Evolutionary conservation across 2,113 vertebrate genomes (phyloP).

Genomic region (Clinocottus analis): DNA sequence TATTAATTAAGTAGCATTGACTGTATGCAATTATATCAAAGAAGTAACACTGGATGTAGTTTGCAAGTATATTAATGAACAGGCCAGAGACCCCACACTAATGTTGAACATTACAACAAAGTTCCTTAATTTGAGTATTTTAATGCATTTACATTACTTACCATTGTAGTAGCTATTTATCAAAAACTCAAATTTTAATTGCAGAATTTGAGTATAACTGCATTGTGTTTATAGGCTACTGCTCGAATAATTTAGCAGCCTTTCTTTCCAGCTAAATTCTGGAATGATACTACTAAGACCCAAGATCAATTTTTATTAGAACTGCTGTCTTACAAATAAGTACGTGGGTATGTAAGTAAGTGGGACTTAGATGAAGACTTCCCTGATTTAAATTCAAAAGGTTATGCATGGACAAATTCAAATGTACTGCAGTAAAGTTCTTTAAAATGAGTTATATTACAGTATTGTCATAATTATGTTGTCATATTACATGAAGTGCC

Average conservation of each 20-base stretch:
- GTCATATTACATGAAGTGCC: not conserved
- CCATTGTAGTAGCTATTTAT: not conserved
- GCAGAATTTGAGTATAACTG: no score
- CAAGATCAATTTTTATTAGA: not conserved
- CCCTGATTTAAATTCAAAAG: not conserved
- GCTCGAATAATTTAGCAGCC: not conserved
- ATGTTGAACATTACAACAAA: no score
- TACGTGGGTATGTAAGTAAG: not conserved
- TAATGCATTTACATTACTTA: not conserved
- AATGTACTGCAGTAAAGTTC: not conserved
- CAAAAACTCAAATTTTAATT: not conserved
- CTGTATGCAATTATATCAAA: no score
- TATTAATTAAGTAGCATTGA: no score
- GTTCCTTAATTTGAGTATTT: not conserved
- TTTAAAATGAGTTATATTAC: not conserved
- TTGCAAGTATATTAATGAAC: no score
- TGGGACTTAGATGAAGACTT: not conserved
- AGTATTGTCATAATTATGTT: not conserved
- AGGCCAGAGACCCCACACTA: no score
- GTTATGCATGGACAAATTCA: not conserved
- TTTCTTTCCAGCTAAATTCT: no score
- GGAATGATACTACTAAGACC: not conserved
- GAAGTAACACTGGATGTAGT: no score
- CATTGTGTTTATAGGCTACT: no score
- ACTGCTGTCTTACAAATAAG: not conserved